These are phyloP conservation scores for Invenusta paracnida DNA, from an alignment of 2,888 invertebrate species.

Conservation along the genomic window DNA sequence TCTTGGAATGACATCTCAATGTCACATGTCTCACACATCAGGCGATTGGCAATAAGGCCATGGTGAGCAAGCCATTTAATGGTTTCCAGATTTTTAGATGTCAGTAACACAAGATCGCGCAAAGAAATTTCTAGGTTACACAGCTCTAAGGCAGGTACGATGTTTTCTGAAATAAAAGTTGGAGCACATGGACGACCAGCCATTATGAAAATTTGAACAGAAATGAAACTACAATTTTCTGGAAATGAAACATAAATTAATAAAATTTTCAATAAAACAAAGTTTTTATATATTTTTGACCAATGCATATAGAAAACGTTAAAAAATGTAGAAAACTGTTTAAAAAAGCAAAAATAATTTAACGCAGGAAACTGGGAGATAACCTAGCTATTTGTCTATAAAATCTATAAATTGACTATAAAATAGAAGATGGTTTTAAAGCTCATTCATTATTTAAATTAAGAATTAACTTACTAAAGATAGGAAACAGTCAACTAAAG, in stretches of 20 bases:
- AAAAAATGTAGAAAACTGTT: too few relatives aligned
- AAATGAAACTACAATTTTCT: not conserved
- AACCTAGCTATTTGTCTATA: too few relatives aligned
- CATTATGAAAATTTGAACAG: not conserved
- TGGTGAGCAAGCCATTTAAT: constrained; percentile 12
- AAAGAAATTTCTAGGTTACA: not conserved
- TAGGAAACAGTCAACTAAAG: too few relatives aligned
- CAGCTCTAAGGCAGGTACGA: not conserved
- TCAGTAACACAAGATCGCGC: not conserved
- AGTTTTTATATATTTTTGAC: too few relatives aligned
- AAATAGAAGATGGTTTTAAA: too few relatives aligned
- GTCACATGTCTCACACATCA: constrained; percentile 6
- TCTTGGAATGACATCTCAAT: constrained; percentile 12
- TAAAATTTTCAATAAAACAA: too few relatives aligned
- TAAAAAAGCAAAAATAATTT: not conserved
- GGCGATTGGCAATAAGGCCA: constrained; percentile 8
- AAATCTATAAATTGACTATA: too few relatives aligned
- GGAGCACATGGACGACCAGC: not conserved
- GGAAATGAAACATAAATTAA: too few relatives aligned
- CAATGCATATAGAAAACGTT: too few relatives aligned
- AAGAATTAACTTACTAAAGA: too few relatives aligned
- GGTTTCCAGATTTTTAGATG: not conserved
- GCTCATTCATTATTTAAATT: too few relatives aligned
- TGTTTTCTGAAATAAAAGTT: constrained; percentile 14
- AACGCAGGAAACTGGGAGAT: not conserved